phyloP scores from a whole-genome alignment of 2,888 invertebrate species.

The Charanyca ferruginea region DNA sequence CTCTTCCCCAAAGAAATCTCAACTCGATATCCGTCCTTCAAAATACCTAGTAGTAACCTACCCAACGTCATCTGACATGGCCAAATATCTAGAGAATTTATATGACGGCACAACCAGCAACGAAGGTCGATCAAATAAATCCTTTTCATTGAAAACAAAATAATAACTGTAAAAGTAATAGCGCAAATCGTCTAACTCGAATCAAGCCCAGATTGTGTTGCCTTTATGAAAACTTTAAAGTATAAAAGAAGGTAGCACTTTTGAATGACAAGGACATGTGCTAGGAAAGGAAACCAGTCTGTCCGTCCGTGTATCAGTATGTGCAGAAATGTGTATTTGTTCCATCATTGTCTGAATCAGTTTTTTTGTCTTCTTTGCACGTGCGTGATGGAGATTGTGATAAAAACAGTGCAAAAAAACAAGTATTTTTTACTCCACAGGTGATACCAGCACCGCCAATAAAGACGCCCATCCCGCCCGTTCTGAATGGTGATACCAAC shows the following conservation, averaged over 20 bases:
- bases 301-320: slow-evolving; percentile 18
- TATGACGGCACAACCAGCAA: no score
- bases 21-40: no score
- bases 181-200: neutral
- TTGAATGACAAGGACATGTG: neutral
- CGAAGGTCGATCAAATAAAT: no score
- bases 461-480: slow-evolving; percentile 77
- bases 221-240: neutral
- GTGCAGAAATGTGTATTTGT: slow-evolving; percentile 26
- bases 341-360: slow-evolving; percentile 22
- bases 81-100: no score
- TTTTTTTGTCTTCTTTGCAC: slow-evolving; percentile 21
- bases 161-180: no score
- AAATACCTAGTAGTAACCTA: no score
- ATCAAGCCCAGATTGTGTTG: neutral
- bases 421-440: slow-evolving; percentile 69
- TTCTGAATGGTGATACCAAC: slow-evolving; percentile 84
- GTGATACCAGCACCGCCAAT: slow-evolving; percentile 89
- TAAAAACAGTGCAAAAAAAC: slow-evolving; percentile 14
- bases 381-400: neutral
- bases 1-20: no score
- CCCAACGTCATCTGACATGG: no score
- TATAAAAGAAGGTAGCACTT: neutral
- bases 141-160: no score
- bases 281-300: neutral